phyloP scores from a whole-genome alignment of 2,113 vertebrate species.

The Dissostichus mawsoni region DNA sequence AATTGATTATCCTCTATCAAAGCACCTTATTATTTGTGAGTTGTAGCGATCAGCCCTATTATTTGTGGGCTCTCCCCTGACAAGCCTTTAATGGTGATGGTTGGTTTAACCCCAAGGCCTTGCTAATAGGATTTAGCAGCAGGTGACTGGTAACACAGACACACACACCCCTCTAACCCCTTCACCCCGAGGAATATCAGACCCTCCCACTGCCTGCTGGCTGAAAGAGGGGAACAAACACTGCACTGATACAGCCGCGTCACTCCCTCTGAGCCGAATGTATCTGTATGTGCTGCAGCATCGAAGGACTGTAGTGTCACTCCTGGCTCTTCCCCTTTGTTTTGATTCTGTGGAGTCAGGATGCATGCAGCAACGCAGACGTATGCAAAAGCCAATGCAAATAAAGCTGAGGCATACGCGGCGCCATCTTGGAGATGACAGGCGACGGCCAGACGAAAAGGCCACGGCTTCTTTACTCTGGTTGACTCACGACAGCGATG shows the following conservation, averaged over 20 bases:
- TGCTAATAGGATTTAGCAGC: slow-evolving; percentile 85
- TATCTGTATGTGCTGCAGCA: slow-evolving; percentile 29
- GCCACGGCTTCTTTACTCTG: slow-evolving; percentile 66
- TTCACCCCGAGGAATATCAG: slow-evolving; percentile 79
- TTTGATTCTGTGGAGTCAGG: slow-evolving; percentile 67
- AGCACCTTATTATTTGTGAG: slow-evolving; percentile 84
- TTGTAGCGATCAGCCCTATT: slow-evolving; percentile 87
- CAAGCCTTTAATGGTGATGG: slow-evolving; percentile 84
- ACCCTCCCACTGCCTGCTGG: slow-evolving; percentile 74
- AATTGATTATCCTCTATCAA: slow-evolving; percentile 84
- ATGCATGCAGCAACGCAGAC: slow-evolving; percentile 47
- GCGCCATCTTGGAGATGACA: slow-evolving; percentile 77
- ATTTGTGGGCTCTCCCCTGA: slow-evolving; percentile 85
- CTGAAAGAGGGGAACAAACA: slow-evolving; percentile 54
- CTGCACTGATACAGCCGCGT: slow-evolving; percentile 60
- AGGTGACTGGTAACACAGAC: slow-evolving; percentile 84
- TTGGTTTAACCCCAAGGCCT: slow-evolving; percentile 84
- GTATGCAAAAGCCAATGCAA: slow-evolving; percentile 75
- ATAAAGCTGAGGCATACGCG: slow-evolving; percentile 65
- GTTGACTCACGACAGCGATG: slow-evolving; percentile 57
- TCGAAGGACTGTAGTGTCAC: slow-evolving; percentile 51
- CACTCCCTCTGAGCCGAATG: slow-evolving; percentile 51
- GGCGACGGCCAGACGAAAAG: slow-evolving; percentile 74
- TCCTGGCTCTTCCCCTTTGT: slow-evolving; percentile 58
- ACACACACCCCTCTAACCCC: slow-evolving; percentile 79